phyloP scores from a whole-genome alignment of 2,113 vertebrate genomes.

The Podarcis muralis region DNA sequence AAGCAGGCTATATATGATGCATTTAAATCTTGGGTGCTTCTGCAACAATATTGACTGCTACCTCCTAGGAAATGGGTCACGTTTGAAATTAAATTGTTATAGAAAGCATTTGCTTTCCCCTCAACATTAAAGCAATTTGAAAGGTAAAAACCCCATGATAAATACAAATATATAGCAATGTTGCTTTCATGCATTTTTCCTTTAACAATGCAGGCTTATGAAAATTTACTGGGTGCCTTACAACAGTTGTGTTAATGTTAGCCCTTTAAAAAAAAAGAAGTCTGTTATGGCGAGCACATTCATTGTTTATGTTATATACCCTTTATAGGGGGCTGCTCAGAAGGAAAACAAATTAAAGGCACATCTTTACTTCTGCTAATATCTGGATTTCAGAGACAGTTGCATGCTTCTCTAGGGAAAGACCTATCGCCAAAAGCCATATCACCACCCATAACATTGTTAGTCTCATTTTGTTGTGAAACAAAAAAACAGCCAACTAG shows the following conservation, averaged over 20 bases:
- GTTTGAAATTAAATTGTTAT: background rate
- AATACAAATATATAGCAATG: rapidly evolving
- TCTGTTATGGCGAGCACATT: background rate
- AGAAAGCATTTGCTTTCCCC: background rate
- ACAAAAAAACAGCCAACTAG: background rate
- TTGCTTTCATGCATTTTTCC: background rate
- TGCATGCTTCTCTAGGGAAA: background rate
- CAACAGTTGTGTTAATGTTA: background rate
- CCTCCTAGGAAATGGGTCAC: background rate
- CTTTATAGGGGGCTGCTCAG: background rate
- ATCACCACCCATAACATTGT: background rate
- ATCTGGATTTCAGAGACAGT: background rate
- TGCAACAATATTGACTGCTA: rapidly evolving
- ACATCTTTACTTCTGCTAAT: background rate
- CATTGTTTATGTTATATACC: background rate
- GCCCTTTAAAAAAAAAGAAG: too few species aligned
- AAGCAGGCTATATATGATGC: background rate
- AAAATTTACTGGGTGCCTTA: background rate
- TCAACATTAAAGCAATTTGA: background rate
- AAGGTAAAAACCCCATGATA: background rate
- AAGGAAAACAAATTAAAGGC: background rate
- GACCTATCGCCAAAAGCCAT: background rate
- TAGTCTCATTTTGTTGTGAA: background rate
- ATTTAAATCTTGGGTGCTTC: background rate
- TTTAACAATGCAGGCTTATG: background rate